Conservation (phyloP, 2,888 invertebrate species). For the Zygothrica quintamaculata region DNA sequence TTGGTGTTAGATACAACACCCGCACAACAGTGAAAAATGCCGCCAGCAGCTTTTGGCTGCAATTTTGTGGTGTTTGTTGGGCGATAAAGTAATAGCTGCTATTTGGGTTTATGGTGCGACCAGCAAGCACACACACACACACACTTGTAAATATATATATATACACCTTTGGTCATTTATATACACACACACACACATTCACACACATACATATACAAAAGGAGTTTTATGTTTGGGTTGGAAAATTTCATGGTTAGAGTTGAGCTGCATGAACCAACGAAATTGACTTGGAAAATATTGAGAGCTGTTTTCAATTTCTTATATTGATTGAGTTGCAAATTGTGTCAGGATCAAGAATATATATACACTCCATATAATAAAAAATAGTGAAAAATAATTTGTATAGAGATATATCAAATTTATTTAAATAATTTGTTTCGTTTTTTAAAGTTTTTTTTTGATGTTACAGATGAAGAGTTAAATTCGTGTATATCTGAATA, state of each 20-base stretch:
- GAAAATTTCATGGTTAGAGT: slow-evolving; percentile 10
- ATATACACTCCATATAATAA: no score
- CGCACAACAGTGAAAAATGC: slow-evolving; percentile 45
- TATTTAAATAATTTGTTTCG: no score
- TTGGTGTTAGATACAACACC: slow-evolving; percentile 5
- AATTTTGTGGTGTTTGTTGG: slow-evolving; percentile 76
- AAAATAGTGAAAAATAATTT: no score
- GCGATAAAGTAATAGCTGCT: slow-evolving; percentile 78
- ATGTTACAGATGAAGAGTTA: no score
- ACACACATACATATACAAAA: slow-evolving; percentile 9
- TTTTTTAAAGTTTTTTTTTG: no score
- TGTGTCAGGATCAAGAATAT: no score
- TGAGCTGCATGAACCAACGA: slow-evolving; percentile 17
- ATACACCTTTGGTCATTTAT: slow-evolving; percentile 7
- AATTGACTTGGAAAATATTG: no score
- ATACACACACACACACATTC: slow-evolving; percentile 11
- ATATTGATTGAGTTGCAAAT: no score
- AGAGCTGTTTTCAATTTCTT: no score
- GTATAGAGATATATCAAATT: no score
- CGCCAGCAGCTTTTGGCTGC: slow-evolving; percentile 77
- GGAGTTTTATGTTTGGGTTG: slow-evolving; percentile 15
- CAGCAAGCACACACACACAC: slow-evolving; percentile 23
- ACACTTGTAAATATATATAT: slow-evolving; percentile 11
- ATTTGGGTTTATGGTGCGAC: slow-evolving; percentile 71
- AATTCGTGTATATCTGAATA: no score